Evolutionary conservation across 2,888 invertebrate species (phyloP).

Genomic region (Omphaloscelis lunosa): DNA sequence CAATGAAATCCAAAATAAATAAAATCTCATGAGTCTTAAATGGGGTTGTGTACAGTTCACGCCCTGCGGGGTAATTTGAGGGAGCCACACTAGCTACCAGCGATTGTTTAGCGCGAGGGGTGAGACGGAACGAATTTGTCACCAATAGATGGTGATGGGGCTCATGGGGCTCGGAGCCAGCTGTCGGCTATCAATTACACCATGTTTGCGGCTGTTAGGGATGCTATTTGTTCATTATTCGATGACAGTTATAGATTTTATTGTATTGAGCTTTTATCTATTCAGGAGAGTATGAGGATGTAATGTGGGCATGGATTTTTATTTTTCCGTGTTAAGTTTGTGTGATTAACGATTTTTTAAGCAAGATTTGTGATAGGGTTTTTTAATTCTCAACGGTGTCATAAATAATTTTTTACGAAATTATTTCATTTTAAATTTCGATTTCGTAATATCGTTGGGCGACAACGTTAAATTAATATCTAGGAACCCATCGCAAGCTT

Average conservation of each 20-base stretch:
- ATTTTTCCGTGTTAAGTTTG: background rate
- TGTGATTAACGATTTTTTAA: slow-evolving; percentile 22
- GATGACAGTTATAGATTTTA: slow-evolving; percentile 86
- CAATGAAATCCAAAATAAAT: slow-evolving; percentile 66
- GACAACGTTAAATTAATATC: slow-evolving; percentile 7
- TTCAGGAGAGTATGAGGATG: slow-evolving; percentile 19
- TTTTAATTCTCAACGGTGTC: background rate
- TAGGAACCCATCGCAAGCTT: slow-evolving; percentile 13
- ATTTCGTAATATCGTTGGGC: background rate
- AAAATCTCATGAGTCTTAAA: slow-evolving; percentile 73
- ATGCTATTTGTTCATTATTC: slow-evolving; percentile 86
- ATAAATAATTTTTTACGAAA: background rate
- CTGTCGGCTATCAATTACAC: slow-evolving; percentile 86
- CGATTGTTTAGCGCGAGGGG: slow-evolving; percentile 78
- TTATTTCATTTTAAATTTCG: too few relatives aligned
- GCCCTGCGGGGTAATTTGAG: slow-evolving; percentile 78
- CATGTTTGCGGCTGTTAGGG: slow-evolving; percentile 88
- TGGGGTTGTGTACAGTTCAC: slow-evolving; percentile 75
- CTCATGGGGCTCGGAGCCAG: slow-evolving; percentile 75
- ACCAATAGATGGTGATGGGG: slow-evolving; percentile 82
- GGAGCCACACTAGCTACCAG: slow-evolving; percentile 70
- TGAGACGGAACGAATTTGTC: slow-evolving; percentile 85
- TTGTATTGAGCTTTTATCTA: slow-evolving; percentile 71
- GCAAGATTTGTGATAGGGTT: background rate
- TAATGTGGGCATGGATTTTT: slow-evolving; percentile 6